phyloP scores from a whole-genome alignment of 2,797 vertebrate genomes.

The Pelochelys cantorii region DNA sequence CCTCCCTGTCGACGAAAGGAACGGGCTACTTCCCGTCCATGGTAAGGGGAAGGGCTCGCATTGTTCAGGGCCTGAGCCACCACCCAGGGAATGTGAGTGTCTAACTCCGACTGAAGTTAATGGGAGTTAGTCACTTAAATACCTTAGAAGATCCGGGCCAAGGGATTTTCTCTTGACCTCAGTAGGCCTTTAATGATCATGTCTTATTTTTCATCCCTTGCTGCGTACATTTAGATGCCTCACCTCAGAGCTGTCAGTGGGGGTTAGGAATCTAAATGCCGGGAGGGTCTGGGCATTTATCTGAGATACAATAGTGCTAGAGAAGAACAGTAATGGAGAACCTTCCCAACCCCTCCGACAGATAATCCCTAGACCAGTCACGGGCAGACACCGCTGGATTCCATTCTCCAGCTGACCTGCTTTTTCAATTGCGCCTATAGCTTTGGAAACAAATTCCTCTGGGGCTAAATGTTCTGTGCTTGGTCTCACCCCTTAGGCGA shows the following conservation, averaged over 20 bases:
- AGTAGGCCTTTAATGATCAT: background rate
- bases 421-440: background rate
- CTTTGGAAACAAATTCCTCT: background rate
- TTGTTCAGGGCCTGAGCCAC: background rate
- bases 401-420: background rate
- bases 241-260: background rate
- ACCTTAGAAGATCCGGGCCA: background rate
- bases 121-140: background rate
- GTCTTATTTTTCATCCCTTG: background rate
- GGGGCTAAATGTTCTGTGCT: background rate
- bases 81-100: background rate
- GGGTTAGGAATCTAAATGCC: background rate
- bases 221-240: background rate
- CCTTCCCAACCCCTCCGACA: background rate
- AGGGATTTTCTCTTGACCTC: background rate
- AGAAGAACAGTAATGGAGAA: background rate
- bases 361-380: background rate
- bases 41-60: constrained; percentile 73
- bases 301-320: background rate
- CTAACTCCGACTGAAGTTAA: too few relatives aligned
- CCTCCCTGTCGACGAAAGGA: constrained; percentile 86
- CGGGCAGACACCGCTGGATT: background rate
- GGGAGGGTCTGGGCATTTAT: background rate
- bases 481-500: background rate
- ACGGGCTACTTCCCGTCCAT: constrained; percentile 82